Conservation (phyloP, 1,140 invertebrate species). For the Probaryconus sp. region DNA sequence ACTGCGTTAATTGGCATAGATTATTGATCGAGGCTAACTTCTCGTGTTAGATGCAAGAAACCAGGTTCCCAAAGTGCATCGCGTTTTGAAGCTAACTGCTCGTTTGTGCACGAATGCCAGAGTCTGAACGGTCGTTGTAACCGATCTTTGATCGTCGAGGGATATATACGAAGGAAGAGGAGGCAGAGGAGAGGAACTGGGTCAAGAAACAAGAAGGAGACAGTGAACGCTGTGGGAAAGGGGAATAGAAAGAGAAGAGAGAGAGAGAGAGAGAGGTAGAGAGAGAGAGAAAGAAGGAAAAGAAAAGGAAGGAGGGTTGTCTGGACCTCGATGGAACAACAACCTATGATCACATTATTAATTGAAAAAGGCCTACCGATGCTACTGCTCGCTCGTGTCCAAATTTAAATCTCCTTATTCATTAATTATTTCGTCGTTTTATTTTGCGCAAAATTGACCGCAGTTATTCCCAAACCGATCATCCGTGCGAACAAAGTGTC, state of each 20-base stretch:
- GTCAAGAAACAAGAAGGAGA: conserved; percentile 47
- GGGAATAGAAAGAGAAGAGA: conserved; percentile 19
- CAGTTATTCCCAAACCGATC: no score
- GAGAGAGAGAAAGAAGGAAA: conserved; percentile 13
- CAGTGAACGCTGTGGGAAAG: conserved; percentile 23
- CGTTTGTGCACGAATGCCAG: conserved; percentile 47
- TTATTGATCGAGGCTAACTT: conserved; percentile 43
- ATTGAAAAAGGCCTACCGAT: conserved; percentile 75
- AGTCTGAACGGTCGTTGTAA: conserved; percentile 29
- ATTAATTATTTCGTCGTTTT: no score
- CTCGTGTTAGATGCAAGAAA: conserved; percentile 42
- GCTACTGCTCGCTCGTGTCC: conserved; percentile 69
- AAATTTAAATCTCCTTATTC: no score
- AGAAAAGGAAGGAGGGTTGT: conserved; percentile 59
- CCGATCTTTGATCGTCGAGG: conserved; percentile 42
- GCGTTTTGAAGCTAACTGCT: conserved; percentile 49
- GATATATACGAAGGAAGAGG: conserved; percentile 44
- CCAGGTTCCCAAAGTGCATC: conserved; percentile 20
- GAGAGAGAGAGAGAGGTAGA: conserved; percentile 7
- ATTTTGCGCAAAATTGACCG: neutral
- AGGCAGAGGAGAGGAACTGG: conserved; percentile 41
- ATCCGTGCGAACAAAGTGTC: no score
- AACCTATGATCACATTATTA: conserved; percentile 78
- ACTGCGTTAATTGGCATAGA: conserved; percentile 47
- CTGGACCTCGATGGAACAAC: conserved; percentile 68